Percentiles rank a stretch among this genome's conserved stretches.
Conservation (phyloP, 2,797 vertebrate genomes). For the Petrocephalus sullivani region DNA sequence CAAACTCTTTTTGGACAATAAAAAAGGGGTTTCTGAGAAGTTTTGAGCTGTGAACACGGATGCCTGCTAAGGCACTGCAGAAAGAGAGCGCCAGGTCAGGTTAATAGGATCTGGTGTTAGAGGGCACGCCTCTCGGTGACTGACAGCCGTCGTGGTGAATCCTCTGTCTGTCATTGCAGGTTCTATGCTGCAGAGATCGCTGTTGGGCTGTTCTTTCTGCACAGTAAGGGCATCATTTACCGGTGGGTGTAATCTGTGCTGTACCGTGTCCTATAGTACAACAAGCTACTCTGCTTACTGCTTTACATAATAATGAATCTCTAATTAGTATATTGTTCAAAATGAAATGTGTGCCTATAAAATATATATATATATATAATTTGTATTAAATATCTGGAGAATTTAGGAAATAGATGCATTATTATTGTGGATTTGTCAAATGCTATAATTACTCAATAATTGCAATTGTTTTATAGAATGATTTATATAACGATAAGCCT, state of each 20-base stretch:
- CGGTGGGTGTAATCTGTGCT: conserved; percentile 64
- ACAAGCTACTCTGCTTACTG: background rate
- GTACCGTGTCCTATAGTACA: background rate
- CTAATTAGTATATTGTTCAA: background rate
- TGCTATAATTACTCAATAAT: background rate
- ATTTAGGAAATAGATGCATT: background rate
- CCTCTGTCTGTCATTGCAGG: conserved; percentile 55
- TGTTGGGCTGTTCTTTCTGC: conserved; percentile 88
- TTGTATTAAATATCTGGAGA: background rate
- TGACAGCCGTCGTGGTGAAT: background rate
- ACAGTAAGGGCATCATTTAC: conserved; percentile 93
- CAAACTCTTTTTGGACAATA: background rate
- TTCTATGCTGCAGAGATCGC: conserved; percentile 97
- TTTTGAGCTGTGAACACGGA: background rate
- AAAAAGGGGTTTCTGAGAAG: background rate
- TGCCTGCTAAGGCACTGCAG: background rate
- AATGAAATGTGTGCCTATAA: background rate
- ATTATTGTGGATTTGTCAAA: background rate
- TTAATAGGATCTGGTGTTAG: background rate
- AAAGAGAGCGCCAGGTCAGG: background rate
- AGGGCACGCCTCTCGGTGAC: background rate
- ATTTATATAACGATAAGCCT: background rate
- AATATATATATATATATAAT: background rate
- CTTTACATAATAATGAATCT: background rate
- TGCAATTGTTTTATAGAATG: background rate